Conservation (phyloP, 2,797 vertebrate species). For the Eremophila alpestris region DNA sequence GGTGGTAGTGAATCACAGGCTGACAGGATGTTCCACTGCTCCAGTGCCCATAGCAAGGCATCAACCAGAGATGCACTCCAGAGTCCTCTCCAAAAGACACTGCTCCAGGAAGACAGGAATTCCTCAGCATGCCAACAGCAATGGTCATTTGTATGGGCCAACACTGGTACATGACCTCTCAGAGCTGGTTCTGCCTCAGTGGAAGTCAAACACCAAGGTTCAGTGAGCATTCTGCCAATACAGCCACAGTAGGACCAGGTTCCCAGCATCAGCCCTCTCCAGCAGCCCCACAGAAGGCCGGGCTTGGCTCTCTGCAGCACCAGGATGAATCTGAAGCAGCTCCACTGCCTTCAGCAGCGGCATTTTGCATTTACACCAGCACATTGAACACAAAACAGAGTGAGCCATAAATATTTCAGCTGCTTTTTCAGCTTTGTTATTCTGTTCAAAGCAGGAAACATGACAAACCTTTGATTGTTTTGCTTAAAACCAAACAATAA, state of each 20-base stretch:
- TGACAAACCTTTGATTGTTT: constrained; percentile 76
- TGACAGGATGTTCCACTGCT: neutral
- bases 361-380: constrained; percentile 46
- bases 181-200: neutral
- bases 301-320: neutral
- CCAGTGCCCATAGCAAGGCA: neutral
- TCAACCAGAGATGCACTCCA: neutral
- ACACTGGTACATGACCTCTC: rapidly evolving
- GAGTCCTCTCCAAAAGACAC: neutral
- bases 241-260: neutral
- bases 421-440: constrained; percentile 64
- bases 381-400: constrained; percentile 15
- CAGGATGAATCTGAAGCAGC: constrained; percentile 2
- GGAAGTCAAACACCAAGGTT: neutral
- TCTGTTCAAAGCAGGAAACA: constrained; percentile 67
- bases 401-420: constrained; percentile 72
- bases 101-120: neutral
- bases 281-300: neutral
- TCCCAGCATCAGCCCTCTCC: neutral
- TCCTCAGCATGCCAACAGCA: neutral
- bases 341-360: neutral
- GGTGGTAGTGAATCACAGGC: neutral
- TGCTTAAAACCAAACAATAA: constrained; percentile 72
- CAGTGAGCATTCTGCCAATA: neutral
- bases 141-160: neutral